Conservation (phyloP, 2,113 vertebrate genomes). For the Pygoscelis adeliae region DNA sequence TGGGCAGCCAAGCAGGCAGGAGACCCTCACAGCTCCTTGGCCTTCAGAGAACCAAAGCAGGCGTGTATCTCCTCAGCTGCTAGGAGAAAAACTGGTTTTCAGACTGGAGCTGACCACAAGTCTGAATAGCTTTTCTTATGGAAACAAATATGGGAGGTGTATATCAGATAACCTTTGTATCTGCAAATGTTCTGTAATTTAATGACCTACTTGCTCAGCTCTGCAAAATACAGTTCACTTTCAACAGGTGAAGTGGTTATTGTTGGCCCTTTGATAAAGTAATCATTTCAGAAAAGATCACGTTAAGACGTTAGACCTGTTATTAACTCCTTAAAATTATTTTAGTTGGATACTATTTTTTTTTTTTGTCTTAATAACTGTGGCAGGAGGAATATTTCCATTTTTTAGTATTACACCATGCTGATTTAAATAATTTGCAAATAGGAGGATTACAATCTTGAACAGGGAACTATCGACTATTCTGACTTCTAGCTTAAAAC, state of each 20-base stretch:
- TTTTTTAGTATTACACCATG: background rate
- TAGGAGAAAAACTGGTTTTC: background rate
- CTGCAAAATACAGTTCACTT: background rate
- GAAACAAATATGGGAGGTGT: background rate
- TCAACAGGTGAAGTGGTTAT: background rate
- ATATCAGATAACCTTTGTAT: background rate
- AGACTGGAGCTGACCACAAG: background rate
- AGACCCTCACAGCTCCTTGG: background rate
- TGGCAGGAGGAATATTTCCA: background rate
- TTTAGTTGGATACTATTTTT: background rate
- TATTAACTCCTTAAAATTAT: background rate
- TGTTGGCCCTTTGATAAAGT: background rate
- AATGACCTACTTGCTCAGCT: background rate
- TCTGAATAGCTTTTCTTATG: background rate
- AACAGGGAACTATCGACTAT: background rate
- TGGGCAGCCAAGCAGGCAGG: background rate
- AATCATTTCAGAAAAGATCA: background rate
- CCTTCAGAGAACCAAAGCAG: background rate
- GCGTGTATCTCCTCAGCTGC: rapidly evolving
- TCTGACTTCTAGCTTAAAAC: background rate
- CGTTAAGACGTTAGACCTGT: background rate
- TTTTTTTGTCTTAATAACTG: background rate
- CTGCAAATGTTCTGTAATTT: background rate
- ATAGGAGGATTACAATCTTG: background rate
- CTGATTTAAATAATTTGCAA: background rate